Base-by-base conservation (phyloP, 2,113 vertebrate genomes). In the Orthonyx spaldingii region DNA sequence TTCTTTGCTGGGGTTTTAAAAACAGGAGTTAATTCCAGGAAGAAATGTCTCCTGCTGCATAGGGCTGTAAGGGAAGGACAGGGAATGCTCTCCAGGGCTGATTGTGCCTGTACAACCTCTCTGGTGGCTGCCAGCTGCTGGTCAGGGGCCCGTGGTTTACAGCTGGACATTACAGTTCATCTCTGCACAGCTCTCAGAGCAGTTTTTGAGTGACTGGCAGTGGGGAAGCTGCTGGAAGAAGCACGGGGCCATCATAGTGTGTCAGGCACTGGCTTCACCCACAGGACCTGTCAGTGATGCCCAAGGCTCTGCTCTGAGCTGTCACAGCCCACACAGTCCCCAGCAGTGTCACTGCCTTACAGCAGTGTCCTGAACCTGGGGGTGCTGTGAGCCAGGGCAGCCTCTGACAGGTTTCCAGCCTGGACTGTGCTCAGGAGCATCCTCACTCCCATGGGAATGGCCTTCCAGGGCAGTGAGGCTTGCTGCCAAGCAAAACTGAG, bases 281-380 rank as follows among this genome's bases (percentile, higher is more conserved):
- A 30, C 0, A 0, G 46, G 33, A 84, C 5, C 30, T 6, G 4
- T 6, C 0, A 2, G 26, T 50, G 78, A 52, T 59, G 78, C 59
- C 49, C 6, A 5, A 10, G 64, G 49, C 30, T 74, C 56, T 3
- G 2, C 86, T 74, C 44, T 0, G 37, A 91, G 81, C 63, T 71
- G 20, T 23, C 8, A 3, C 61, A 79, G 52, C 35, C 55, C 64
- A 46, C 59, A n/a, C 8, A 16, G 11, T 44, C 50, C 79, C 64
- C 87, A 71, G 71, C 49, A 87, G 63, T 8, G 3, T 16, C 80
- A 44, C 52, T 20, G 13, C 49, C 35, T n/a, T 8, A 23, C 33
- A 35, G 41, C 33, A 77, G 42, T 6, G 17, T 78, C 69, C 74
- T 27, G 37, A 61, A 50, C 60, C 69, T 0, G 2, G 8, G 15